Evolutionary conservation across 1,140 invertebrate species (phyloP).

Genomic region (Epicauta chinensis): DNA sequence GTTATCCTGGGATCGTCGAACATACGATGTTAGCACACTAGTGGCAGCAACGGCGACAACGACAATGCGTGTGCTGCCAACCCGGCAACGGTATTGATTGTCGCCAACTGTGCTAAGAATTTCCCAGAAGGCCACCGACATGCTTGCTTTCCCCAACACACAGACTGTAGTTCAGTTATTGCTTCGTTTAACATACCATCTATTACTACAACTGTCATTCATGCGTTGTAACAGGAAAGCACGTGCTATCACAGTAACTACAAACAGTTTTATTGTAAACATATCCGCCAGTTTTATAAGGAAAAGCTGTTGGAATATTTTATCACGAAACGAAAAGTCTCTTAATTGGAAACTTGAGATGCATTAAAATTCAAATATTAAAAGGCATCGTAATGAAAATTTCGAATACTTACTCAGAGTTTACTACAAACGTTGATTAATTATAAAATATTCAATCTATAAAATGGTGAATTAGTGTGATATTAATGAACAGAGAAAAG

Average conservation of each 20-base stretch:
- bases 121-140: constrained; percentile 20
- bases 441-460: no score
- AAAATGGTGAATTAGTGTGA: no score
- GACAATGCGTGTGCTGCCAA: constrained; percentile 20
- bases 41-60: not conserved
- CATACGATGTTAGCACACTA: no score
- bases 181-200: constrained; percentile 17
- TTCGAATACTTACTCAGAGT: no score
- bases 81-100: constrained; percentile 26
- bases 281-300: not conserved
- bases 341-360: not conserved
- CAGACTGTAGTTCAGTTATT: constrained; percentile 19
- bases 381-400: no score
- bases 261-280: not conserved
- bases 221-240: constrained; percentile 3
- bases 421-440: no score
- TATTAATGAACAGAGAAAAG: no score
- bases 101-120: constrained; percentile 22
- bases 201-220: constrained; percentile 14
- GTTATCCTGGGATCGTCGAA: no score
- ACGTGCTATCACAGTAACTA: constrained; percentile 7
- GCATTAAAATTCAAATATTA: no score
- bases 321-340: not conserved
- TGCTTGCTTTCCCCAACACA: constrained; percentile 7
- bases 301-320: not conserved